Conservation (phyloP, 2,113 vertebrate species). For the Hepsetus odoe region DNA sequence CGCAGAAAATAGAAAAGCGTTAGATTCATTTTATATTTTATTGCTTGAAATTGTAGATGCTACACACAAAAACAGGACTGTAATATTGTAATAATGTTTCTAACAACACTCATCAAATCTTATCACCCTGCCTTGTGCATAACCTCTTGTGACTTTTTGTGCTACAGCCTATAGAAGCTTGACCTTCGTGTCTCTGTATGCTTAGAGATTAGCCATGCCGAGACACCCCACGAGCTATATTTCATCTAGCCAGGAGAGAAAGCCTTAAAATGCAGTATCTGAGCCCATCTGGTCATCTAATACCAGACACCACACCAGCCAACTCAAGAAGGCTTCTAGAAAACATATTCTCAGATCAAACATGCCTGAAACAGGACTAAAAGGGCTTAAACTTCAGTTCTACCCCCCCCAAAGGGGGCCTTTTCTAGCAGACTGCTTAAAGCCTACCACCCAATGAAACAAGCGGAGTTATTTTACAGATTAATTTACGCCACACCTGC, state of each 20-base stretch:
- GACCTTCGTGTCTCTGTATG: not conserved
- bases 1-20: too few species aligned
- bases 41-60: not conserved
- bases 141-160: not conserved
- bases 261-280: not conserved
- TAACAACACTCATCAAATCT: not conserved
- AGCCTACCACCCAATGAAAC: not conserved
- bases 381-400: slow-evolving; percentile 1
- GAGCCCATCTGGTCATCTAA: not conserved
- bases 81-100: not conserved
- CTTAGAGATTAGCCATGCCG: not conserved
- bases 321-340: not conserved
- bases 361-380: not conserved
- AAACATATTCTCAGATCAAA: slow-evolving; percentile 17
- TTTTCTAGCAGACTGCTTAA: not conserved
- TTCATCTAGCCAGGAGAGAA: not conserved
- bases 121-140: not conserved
- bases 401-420: not conserved
- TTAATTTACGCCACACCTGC: slow-evolving; percentile 24
- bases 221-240: not conserved
- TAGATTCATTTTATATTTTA: not conserved
- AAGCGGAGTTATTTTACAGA: not conserved
- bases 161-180: not conserved
- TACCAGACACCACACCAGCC: not conserved
- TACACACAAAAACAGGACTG: not conserved